Conservation (phyloP, 2,113 vertebrate genomes). For the Menura novaehollandiae region DNA sequence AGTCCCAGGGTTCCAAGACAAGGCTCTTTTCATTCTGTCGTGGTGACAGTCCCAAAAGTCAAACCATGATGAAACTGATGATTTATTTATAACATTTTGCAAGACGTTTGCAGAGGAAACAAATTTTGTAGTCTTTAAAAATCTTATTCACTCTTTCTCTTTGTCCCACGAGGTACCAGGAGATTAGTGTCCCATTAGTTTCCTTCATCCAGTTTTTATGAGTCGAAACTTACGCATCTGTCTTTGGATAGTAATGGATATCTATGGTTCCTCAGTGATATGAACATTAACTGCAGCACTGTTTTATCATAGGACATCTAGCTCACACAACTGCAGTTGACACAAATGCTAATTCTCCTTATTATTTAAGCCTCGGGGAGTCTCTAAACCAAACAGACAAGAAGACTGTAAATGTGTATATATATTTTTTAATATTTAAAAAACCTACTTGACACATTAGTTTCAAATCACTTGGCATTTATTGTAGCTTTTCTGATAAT, state of each 20-base stretch:
- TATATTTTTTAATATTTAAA: not conserved
- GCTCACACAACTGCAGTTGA: not conserved
- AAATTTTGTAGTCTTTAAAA: conserved; percentile 1
- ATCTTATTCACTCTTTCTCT: not conserved
- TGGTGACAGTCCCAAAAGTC: not conserved
- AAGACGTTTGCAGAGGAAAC: not conserved
- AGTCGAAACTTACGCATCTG: not conserved
- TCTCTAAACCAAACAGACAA: not conserved
- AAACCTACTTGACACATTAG: not conserved
- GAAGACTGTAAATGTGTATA: not conserved
- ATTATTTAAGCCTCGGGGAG: not conserved
- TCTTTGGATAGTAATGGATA: not conserved
- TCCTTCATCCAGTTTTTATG: conserved; percentile 13
- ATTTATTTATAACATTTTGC: conserved; percentile 13
- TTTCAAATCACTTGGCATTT: not conserved
- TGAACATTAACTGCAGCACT: not conserved
- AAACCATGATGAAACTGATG: not conserved
- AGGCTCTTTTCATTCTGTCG: not conserved
- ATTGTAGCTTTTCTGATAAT: not conserved
- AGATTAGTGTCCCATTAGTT: conserved; percentile 17
- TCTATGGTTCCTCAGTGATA: not conserved
- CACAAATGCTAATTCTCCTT: not conserved
- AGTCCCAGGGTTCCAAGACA: not conserved
- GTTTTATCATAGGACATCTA: not conserved
- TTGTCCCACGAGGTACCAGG: not conserved